A percentile compares a stretch with the other conserved stretches of the same genome.
Evolutionary conservation across 2,888 invertebrate genomes (phyloP).

Genomic region (Apamea sordens): DNA sequence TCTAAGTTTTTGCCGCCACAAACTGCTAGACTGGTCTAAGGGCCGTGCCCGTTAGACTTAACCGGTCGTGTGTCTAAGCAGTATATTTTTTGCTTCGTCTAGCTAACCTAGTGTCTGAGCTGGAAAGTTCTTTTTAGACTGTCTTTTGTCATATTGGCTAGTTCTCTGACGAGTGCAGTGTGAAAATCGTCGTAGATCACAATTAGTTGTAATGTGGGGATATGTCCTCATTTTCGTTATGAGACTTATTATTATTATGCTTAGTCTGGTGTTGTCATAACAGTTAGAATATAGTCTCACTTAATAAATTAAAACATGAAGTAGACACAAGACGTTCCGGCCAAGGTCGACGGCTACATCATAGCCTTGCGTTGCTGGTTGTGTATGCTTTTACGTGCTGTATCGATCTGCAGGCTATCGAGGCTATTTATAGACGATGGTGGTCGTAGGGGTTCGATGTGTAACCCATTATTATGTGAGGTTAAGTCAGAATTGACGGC

Average conservation of each 20-base stretch:
- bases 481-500: slow-evolving; percentile 15
- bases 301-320: slow-evolving; percentile 25
- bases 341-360: slow-evolving; percentile 52
- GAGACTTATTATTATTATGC: background rate
- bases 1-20: slow-evolving; percentile 3
- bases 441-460: slow-evolving; percentile 32
- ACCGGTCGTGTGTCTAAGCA: slow-evolving; percentile 15
- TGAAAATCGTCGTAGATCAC: background rate
- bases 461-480: slow-evolving; percentile 28
- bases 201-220: background rate
- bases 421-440: slow-evolving; percentile 47
- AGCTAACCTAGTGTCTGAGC: slow-evolving; percentile 9
- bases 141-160: background rate
- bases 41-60: slow-evolving; percentile 13
- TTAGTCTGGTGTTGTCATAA: slow-evolving; percentile 4
- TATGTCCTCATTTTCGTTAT: background rate
- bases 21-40: slow-evolving; percentile 27
- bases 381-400: slow-evolving; percentile 58
- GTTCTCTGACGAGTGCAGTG: background rate
- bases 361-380: slow-evolving; percentile 60
- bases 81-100: slow-evolving; percentile 25
- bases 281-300: background rate
- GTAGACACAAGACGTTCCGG: slow-evolving; percentile 27
- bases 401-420: slow-evolving; percentile 58
- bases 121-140: background rate